Percentiles rank a stretch among this genome's conserved stretches.
Evolutionary conservation across 2,113 vertebrate species (phyloP).

Genomic region (Tringa solitaria): DNA sequence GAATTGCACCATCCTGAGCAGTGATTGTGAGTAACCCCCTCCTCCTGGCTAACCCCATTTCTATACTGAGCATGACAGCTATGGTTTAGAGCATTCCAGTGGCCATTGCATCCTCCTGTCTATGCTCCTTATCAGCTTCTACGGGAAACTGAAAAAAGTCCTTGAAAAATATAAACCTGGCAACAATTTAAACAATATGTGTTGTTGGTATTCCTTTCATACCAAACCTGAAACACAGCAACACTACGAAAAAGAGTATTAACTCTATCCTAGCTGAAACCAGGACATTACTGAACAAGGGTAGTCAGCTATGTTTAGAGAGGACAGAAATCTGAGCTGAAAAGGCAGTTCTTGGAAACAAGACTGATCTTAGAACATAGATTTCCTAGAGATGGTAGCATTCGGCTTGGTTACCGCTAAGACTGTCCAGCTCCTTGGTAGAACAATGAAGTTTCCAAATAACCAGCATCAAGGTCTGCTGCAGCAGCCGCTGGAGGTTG

Average conservation of each 20-base stretch:
- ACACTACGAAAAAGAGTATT: neutral
- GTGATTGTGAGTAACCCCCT: neutral
- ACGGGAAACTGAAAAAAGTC: neutral
- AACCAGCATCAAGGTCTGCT: neutral
- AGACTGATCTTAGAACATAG: neutral
- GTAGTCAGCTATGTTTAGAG: accelerated
- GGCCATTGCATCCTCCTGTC: neutral
- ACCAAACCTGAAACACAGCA: neutral
- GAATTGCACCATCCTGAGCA: neutral
- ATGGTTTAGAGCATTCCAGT: neutral
- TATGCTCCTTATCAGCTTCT: neutral
- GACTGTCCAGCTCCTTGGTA: neutral
- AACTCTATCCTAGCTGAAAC: neutral
- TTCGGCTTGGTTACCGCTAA: neutral
- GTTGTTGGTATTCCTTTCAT: neutral
- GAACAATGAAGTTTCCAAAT: neutral
- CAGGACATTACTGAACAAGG: neutral
- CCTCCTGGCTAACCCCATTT: neutral
- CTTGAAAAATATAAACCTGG: neutral
- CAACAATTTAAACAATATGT: neutral
- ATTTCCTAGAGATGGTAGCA: neutral
- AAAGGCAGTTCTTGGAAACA: neutral
- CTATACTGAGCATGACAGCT: neutral
- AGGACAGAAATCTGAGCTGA: neutral
- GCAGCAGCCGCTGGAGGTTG: neutral